These are phyloP conservation scores for Drosophila parthenogenetica DNA, from an alignment of 2,888 invertebrate species.

Conservation along the genomic window DNA sequence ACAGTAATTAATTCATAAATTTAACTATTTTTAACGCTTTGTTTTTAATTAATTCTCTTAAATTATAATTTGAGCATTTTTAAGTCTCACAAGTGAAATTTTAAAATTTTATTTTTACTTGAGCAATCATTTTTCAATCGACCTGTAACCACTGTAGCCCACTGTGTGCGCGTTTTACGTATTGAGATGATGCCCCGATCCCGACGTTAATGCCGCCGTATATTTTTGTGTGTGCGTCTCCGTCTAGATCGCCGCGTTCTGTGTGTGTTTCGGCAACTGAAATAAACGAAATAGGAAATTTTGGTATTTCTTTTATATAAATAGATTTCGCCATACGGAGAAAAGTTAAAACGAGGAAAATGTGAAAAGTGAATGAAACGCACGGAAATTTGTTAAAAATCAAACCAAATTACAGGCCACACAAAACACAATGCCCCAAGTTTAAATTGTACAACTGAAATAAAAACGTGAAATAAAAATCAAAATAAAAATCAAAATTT, in stretches of 20 bases:
- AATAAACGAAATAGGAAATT: slow-evolving; percentile 82
- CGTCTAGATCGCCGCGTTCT: slow-evolving; percentile 36
- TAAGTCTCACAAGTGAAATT: slow-evolving; percentile 5
- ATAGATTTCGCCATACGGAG: slow-evolving; percentile 82
- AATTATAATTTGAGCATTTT: not conserved
- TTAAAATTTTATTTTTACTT: not conserved
- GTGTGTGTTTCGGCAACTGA: slow-evolving; percentile 68
- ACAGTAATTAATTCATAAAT: too few relatives aligned
- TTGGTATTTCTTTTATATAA: slow-evolving; percentile 81
- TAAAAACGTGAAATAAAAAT: slow-evolving; percentile 3
- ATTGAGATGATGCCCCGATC: slow-evolving; percentile 66
- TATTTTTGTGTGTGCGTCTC: slow-evolving; percentile 56
- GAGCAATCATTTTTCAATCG: not conserved
- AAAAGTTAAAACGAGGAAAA: slow-evolving; percentile 63
- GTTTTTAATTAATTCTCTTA: not conserved
- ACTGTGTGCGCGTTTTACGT: slow-evolving; percentile 64
- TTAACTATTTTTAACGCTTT: not conserved
- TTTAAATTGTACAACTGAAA: slow-evolving; percentile 4
- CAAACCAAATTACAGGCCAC: slow-evolving; percentile 39
- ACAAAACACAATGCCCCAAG: slow-evolving; percentile 26
- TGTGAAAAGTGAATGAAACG: slow-evolving; percentile 77
- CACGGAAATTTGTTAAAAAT: slow-evolving; percentile 59
- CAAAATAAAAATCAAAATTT: not conserved
- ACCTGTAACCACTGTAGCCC: slow-evolving; percentile 51
- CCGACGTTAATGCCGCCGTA: slow-evolving; percentile 59